Evolutionary conservation across 2,113 vertebrate genomes (phyloP).

Genomic region (Hemiscyllium ocellatum): DNA sequence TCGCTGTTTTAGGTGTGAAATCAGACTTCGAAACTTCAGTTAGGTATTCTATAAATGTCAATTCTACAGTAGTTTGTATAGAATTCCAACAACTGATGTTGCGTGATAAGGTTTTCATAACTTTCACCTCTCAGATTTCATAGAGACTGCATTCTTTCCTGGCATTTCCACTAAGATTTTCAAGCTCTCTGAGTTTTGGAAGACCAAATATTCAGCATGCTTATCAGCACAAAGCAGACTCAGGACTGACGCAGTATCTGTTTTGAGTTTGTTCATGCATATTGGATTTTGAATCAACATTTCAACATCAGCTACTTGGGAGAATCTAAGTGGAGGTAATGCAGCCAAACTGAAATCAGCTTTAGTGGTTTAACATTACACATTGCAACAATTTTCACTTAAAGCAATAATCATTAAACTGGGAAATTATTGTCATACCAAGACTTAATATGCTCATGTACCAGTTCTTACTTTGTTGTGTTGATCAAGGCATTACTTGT

Average conservation of each 20-base stretch:
- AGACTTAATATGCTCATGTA: neutral
- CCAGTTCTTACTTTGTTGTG: neutral
- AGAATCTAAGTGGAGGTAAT: neutral
- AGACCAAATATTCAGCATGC: neutral
- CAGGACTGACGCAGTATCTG: neutral
- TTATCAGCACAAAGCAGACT: neutral
- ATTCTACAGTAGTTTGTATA: neutral
- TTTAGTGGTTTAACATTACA: neutral
- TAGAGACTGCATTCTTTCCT: neutral
- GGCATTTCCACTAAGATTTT: neutral
- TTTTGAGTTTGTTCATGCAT: neutral
- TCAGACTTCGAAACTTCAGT: neutral
- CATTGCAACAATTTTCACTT: neutral
- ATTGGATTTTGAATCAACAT: neutral
- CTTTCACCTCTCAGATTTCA: neutral
- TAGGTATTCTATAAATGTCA: neutral
- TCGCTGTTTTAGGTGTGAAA: neutral
- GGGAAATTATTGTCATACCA: neutral
- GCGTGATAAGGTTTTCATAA: constrained; percentile 3
- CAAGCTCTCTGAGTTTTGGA: constrained; percentile 11
- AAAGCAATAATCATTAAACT: neutral
- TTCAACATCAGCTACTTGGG: neutral
- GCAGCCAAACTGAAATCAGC: neutral
- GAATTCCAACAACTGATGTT: neutral
- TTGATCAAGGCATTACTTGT: neutral